Conservation (phyloP, 92 coral and sea anemone species). For the Micromussa lordhowensis region DNA sequence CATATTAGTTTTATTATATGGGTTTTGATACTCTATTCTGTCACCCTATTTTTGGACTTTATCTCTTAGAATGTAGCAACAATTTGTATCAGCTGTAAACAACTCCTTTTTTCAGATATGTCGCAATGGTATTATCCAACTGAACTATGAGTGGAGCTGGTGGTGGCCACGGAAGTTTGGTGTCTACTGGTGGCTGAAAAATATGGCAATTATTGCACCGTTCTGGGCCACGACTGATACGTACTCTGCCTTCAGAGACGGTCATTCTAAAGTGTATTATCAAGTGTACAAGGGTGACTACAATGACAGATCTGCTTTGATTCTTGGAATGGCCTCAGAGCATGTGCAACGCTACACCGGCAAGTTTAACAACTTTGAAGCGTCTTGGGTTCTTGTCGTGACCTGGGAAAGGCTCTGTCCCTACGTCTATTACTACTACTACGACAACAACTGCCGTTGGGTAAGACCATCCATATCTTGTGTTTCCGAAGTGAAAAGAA, state of each 20-base stretch:
- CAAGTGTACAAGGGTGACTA: background rate
- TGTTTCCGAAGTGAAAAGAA: no score
- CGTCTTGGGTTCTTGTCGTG: slow-evolving; percentile 59
- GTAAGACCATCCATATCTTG: no score
- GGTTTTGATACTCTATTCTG: no score
- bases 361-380: slow-evolving; percentile 23
- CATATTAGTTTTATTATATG: no score
- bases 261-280: slow-evolving; percentile 19
- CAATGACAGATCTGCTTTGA: background rate
- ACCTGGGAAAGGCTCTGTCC: slow-evolving; percentile 51
- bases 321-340: slow-evolving; percentile 20
- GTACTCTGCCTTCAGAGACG: background rate
- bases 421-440: background rate
- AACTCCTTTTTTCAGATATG: slow-evolving; percentile 7
- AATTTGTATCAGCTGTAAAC: no score
- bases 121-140: slow-evolving; percentile 38
- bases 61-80: background rate
- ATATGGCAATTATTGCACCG: slow-evolving; percentile 44
- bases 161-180: slow-evolving; percentile 68
- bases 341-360: slow-evolving; percentile 6
- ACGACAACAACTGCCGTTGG: background rate
- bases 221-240: slow-evolving; percentile 57
- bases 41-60: no score
- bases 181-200: slow-evolving; percentile 15
- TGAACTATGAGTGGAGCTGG: slow-evolving; percentile 7